Conservation (phyloP, 2,888 invertebrate species). For the Nemurella pictetii region DNA sequence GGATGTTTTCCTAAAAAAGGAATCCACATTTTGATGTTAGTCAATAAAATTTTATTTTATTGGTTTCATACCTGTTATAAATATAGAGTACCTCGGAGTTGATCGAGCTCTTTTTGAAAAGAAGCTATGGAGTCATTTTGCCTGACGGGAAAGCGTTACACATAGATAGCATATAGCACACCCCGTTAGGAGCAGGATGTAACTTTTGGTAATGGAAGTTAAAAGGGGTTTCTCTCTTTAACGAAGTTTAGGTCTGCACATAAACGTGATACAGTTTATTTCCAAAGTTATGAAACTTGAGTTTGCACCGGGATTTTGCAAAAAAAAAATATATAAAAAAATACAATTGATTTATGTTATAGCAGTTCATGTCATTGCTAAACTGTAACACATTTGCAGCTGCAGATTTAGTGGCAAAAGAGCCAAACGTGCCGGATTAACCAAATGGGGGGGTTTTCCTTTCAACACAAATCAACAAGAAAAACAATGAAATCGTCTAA, state of each 20-base stretch:
- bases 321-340: background rate
- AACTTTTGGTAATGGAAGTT: slow-evolving; percentile 14
- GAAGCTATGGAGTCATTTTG: background rate
- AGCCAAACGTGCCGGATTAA: background rate
- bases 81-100: slow-evolving; percentile 13
- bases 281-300: background rate
- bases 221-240: background rate
- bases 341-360: background rate
- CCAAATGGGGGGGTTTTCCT: background rate
- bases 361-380: background rate
- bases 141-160: slow-evolving; percentile 1
- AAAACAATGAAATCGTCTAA: background rate
- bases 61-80: slow-evolving; percentile 19
- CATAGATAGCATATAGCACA: too few relatives aligned
- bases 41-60: slow-evolving; percentile 23
- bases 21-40: background rate
- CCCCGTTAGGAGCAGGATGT: background rate
- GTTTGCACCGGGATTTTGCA: background rate
- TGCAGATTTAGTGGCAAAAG: background rate
- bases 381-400: background rate
- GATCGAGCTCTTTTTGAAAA: background rate
- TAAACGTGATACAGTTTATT: background rate
- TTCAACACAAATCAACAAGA: background rate
- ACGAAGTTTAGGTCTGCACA: background rate
- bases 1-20: slow-evolving; percentile 7